Base-by-base conservation (phyloP, 2,797 vertebrate species). In the Leptodactylus fallax region DNA sequence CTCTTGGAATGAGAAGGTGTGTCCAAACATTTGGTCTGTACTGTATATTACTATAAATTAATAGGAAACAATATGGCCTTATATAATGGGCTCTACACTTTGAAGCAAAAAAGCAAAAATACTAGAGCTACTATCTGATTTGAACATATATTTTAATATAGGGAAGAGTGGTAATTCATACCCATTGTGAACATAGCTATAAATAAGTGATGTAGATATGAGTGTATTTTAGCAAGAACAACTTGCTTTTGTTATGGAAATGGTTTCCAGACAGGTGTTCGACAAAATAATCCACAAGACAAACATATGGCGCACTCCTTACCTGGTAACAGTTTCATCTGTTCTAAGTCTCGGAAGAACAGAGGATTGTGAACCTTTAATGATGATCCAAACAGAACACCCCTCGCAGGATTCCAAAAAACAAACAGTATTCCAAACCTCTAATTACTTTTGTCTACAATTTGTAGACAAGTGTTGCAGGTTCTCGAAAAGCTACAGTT, bases 381-480 rank as follows among this genome's bases (percentile, higher is more conserved):
- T 21, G 74, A 27, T 87, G 74, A 87, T 79, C 21, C 76, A 88
- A 79, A 84, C 83, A 84, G n/a, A 55, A 79, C 81, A 63, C 74
- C 81, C 69, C 76, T 69, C 49, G 16, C 77, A 58, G 58, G 25
- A 78, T 72, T 71, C 49, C 74, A 80, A 67, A 65, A 58, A 58
- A 87, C 6, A 67, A 86, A 84, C 83, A 79, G 74, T 27, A 74
- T 87, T 21, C n/a, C 53, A 47, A 87, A 80, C 16, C 47, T 72
- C n/a, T 19, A 17, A 63, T 11, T 61, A 12, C 47, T 79, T 58
- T 72, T 77, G n/a, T 55, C 82, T 72, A 85, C 87, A 88, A 74
- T 85, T 85, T 80, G 56, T 61, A 74, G 87, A 88, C 61, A 85
- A 88, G 87, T 81, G 87, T 85, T 85, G 36, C 71, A 25, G 79